Base-by-base conservation (phyloP, 2,113 vertebrate genomes). In the Pionites leucogaster region DNA sequence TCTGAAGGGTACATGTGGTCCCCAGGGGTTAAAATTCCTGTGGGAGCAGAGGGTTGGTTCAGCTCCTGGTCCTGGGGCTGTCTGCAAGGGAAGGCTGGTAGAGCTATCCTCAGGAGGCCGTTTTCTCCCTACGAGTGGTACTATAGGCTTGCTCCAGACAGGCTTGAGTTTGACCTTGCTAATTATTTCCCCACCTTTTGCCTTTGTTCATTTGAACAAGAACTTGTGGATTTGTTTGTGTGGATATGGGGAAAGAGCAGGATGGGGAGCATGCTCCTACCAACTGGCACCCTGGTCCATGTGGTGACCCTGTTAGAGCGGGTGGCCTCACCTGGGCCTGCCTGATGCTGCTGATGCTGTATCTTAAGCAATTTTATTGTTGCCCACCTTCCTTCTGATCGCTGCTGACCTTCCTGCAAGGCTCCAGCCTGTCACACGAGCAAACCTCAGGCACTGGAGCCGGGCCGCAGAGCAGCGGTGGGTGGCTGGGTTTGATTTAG, bases 401-500 rank as follows among this genome's bases (percentile, higher is more conserved):
- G 7, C 35, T 28, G 20, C 20, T 0, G 0, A 53, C 65, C 64
- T 87, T 53, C n/a, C 20, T 64, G 72, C 39, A 8, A 50, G 39
- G 47, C 60, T 91, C 13, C 39, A 53, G 29, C 39, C 27, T 52
- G 52, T 87, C n/a, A 13, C 37, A 17, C 6, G 4, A 44, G 37
- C 70, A 41, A 64, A 60, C 12, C 23, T 35, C 27, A 11, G 39
- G 46, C 42, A 28, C 20, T 25, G 75, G 81, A 82, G 50, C 64
- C 1, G 6, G 46, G 15, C 86, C 33, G 84, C 31, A 29, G 88
- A 82, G 59, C 75, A 50, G 72, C 4, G 2, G 79, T 97, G 93
- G 91, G 96, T 96, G 87, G 94, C 70, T 87, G 29, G 46, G 33
- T 11, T 46, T 96, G 97, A 97, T 97, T 97, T 97, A 96, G 95